These are phyloP conservation scores for Rhadinocentrus ornatus DNA, from an alignment of 2,797 vertebrate species.

Conservation along the genomic window DNA sequence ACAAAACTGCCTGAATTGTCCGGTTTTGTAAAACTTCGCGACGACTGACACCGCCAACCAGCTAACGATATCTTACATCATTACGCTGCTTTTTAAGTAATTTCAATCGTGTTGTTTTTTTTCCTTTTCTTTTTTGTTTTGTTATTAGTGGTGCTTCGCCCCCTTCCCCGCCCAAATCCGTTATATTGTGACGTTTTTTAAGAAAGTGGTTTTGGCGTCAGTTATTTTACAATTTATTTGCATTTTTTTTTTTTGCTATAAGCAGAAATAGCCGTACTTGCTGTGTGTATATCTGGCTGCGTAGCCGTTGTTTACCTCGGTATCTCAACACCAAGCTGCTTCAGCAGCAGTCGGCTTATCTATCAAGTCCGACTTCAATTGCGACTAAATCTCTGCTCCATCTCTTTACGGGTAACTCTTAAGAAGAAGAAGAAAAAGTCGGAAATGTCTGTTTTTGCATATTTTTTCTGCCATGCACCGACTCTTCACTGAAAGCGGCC, in stretches of 20 bases:
- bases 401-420: conserved; percentile 81
- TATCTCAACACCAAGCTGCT: conserved; percentile 70
- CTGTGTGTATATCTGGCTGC: conserved; percentile 67
- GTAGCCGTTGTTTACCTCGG: conserved; percentile 78
- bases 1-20: conserved; percentile 66
- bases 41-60: conserved; percentile 52
- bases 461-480: conserved; percentile 71
- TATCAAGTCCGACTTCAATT: conserved; percentile 62
- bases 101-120: conserved; percentile 47
- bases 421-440: conserved; percentile 38
- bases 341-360: conserved; percentile 64
- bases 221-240: neutral
- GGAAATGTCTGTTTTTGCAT: conserved; percentile 63
- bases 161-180: conserved; percentile 51
- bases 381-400: conserved; percentile 67
- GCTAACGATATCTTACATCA: conserved; percentile 36
- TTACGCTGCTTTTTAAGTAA: conserved; percentile 70
- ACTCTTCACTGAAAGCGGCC: conserved; percentile 77
- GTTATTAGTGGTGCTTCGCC: conserved; percentile 61
- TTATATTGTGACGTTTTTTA: conserved; percentile 61
- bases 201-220: conserved; percentile 24
- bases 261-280: conserved; percentile 49
- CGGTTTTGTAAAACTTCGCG: conserved; percentile 53
- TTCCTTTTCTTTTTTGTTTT: conserved; percentile 54
- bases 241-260: conserved; percentile 32